These are phyloP conservation scores for Delichon dasypus DNA, from an alignment of 2,797 vertebrate genomes.

Conservation along the genomic window DNA sequence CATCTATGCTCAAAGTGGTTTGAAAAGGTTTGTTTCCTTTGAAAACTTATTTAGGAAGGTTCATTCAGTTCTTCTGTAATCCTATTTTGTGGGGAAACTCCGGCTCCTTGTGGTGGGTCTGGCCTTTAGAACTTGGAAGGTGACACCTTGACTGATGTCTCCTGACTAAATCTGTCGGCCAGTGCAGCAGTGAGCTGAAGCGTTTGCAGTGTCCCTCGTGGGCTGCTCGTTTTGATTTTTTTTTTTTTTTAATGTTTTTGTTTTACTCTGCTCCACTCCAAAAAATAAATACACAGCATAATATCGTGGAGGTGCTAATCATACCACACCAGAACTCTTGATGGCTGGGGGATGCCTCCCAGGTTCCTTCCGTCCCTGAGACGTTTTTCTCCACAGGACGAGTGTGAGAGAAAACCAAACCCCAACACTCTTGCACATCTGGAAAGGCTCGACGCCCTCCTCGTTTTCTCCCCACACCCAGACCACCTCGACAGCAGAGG, in stretches of 20 bases:
- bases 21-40: not conserved
- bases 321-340: not conserved
- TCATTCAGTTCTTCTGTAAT: not conserved
- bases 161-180: not conserved
- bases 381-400: not conserved
- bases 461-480: not conserved
- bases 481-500: not conserved
- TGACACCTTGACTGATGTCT: not conserved
- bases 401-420: not conserved
- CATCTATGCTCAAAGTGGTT: fast-evolving
- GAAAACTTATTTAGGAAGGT: not conserved
- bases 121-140: not conserved
- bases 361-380: fast-evolving
- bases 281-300: not conserved
- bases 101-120: not conserved
- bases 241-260: not conserved
- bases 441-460: fast-evolving
- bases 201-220: fast-evolving
- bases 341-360: too few relatives aligned
- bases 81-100: not conserved
- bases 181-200: not conserved
- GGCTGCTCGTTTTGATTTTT: not conserved
- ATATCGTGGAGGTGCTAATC: not conserved
- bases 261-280: not conserved
- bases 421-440: not conserved